Evolutionary conservation across 2,113 vertebrate species (phyloP), one percentile per base, ranked within the genome.

Genomic region (Suricata suricatta): DNA sequence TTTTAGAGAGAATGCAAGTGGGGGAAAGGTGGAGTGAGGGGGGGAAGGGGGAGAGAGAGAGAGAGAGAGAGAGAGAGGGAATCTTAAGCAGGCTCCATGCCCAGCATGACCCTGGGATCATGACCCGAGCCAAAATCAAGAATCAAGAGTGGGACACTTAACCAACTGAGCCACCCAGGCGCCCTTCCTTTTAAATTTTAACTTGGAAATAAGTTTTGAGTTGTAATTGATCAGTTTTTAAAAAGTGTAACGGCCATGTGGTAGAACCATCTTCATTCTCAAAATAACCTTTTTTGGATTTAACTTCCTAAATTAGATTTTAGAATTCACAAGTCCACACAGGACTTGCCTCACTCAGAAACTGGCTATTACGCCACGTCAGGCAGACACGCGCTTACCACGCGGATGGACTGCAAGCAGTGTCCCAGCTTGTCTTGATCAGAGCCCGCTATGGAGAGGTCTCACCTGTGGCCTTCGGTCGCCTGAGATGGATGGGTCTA

Each of bases 121-220:
- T 21, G 54, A 21, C 54, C 54, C 7, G 54, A 57, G 54, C 7
- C 54, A 19, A 57, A 41, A 41, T 41, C 38, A 4, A 41, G 38
- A 57, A 57, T 57, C 54, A 57, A 57, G 54, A 57, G 54, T 21
- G 54, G 7, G 54, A 8, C 21, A 21, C 57, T 60, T 60, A 60
- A 23, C 21, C 57, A 23, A 60, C 57, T 8, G 57, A 60, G 21
- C 57, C 57, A 60, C 57, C 21, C 57, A 23, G 54, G 57, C 7
- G 0, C 7, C 57, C 57, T 79, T 68, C 44, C 3, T 60, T 93
- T 63, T 29, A 81, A 60, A 85, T 35, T 91, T 84, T 71, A 83
- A n/a, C 35, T 95, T 87, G 69, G n/a, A 66, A 91, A 52, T 89
- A 91, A 82, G 63, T 69, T 93, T 84, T 83, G n/a, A 88, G 50